Conservation (phyloP, 2,113 vertebrate genomes). For the Equus przewalskii region DNA sequence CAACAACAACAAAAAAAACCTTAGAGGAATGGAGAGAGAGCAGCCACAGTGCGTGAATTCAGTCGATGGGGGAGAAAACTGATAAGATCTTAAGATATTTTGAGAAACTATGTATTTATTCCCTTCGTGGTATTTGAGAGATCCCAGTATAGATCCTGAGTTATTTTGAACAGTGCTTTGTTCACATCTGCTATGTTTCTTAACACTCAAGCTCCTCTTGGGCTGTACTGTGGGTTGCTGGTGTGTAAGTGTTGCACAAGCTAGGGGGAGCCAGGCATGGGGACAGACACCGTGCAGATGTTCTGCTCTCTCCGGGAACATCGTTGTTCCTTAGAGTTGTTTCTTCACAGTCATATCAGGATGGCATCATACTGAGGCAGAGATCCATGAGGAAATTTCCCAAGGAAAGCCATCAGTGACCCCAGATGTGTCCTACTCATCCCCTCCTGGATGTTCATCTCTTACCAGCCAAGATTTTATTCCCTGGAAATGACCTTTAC, state of each 20-base stretch:
- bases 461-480: background rate
- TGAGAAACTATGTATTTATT: background rate
- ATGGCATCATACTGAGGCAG: rapidly evolving
- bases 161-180: background rate
- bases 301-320: background rate
- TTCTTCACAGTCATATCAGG: background rate
- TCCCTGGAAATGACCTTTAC: background rate
- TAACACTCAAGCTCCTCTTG: background rate
- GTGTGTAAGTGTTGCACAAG: rapidly evolving
- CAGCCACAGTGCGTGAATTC: background rate
- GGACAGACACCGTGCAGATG: background rate
- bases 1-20: background rate
- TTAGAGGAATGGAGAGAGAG: background rate
- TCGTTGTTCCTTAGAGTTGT: rapidly evolving
- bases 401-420: background rate
- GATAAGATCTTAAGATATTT: background rate
- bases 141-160: background rate
- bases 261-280: background rate
- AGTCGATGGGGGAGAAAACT: background rate
- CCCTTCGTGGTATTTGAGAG: background rate
- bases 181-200: background rate
- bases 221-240: too few species aligned
- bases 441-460: background rate
- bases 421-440: background rate
- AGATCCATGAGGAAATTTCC: background rate